Evolutionary conservation across 2,888 invertebrate species (phyloP), one percentile per base, ranked within the genome.

Genomic region (Odontothrips loti): DNA sequence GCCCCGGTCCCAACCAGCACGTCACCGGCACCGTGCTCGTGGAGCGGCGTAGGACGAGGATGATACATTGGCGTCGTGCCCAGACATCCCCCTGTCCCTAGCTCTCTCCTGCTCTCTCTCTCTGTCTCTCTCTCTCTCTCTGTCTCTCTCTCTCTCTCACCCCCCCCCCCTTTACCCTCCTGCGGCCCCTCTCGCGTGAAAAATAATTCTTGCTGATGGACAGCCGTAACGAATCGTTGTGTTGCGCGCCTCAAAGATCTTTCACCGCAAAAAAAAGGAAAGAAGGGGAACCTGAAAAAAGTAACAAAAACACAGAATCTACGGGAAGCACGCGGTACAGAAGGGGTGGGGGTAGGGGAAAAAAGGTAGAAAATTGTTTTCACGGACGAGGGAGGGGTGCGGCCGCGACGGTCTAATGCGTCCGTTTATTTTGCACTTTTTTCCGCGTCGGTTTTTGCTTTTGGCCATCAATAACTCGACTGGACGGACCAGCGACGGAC

Each of bases 361-460:
- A 1, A 15, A 17, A 2, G 58, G 34, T 6, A 17, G n/a, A 58
- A 58, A 58, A 58, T 17, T 20, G 51, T 20, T 20, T 20, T 10
- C 51, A 3, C 51, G 51, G 12, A 51, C 51, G 51, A 75, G 0
- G 68, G 1, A 9, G 68, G 68, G 27, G 23, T 23, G 27, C 51
- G 27, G 68, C 58, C 58, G 58, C 58, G 1, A 51, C 51, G n/a
- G n/a, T 8, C 68, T 75, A 75, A 75, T 75, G 68, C 27, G 68
- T 75, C 23, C 68, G 68, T 27, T 75, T 27, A 75, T 75, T 75
- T 75, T 75, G 20, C 68, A 75, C 68, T 23, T 75, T 75, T 75
- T 27, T 75, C 15, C 20, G 51, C 15, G 68, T n/a, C 23, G 68
- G 23, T 75, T 27, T 75, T 23, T 75, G 68, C 12, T 75, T 27